Conservation (phyloP, 2,888 invertebrate genomes). For the Mesorhabditis belari region DNA sequence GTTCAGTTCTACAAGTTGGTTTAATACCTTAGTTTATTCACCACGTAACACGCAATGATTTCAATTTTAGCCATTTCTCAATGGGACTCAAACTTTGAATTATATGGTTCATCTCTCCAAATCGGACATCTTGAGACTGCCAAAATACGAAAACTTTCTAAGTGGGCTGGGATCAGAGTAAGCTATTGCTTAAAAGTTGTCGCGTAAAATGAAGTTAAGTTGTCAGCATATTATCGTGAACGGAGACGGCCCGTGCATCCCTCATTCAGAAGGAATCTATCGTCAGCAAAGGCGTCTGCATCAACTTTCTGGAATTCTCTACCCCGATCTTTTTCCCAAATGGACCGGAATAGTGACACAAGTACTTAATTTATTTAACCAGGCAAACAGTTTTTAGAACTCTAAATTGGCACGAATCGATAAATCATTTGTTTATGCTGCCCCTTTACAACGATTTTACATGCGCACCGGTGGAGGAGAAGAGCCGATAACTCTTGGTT, state of each 20-base stretch:
- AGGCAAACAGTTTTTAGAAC: slow-evolving; percentile 7
- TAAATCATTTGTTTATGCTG: slow-evolving; percentile 8
- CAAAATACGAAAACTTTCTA: slow-evolving; percentile 25
- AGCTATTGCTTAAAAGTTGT: background rate
- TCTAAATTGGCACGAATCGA: slow-evolving; percentile 10
- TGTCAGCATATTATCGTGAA: slow-evolving; percentile 34
- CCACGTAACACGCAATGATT: background rate
- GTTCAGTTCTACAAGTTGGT: background rate
- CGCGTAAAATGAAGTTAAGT: background rate
- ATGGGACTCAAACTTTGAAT: slow-evolving; percentile 9
- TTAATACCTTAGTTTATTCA: no score
- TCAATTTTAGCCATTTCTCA: slow-evolving; percentile 6
- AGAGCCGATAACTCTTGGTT: slow-evolving; percentile 3
- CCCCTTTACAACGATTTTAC: slow-evolving; percentile 32
- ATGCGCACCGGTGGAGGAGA: slow-evolving; percentile 17
- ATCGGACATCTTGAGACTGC: slow-evolving; percentile 16
- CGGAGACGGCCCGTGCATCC: slow-evolving; percentile 30
- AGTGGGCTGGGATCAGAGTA: background rate
- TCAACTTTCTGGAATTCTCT: slow-evolving; percentile 29
- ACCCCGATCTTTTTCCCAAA: slow-evolving; percentile 35
- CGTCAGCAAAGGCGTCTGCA: slow-evolving; percentile 22
- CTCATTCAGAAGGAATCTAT: slow-evolving; percentile 40
- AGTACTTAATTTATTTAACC: background rate
- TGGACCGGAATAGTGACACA: slow-evolving; percentile 27
- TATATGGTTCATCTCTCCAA: slow-evolving; percentile 42